These are phyloP conservation scores for Caenorhabditis sp. DNA, from an alignment of 2,888 invertebrate species.

Conservation along the genomic window DNA sequence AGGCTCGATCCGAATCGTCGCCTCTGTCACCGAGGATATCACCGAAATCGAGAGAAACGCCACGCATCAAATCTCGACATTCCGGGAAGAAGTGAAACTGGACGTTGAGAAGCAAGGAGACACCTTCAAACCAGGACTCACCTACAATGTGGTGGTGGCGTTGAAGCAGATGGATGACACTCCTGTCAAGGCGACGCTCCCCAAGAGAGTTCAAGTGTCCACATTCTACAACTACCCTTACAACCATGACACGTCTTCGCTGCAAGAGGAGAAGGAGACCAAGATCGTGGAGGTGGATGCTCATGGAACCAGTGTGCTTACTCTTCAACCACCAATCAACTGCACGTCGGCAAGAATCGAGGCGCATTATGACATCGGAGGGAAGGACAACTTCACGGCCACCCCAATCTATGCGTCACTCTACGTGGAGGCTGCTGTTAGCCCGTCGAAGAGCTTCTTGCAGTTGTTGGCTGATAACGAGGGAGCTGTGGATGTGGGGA, in stretches of 20 bases:
- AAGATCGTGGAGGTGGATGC: slow-evolving; percentile 81
- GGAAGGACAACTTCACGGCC: slow-evolving; percentile 81
- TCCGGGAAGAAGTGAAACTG: slow-evolving; percentile 89
- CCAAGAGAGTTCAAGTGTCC: slow-evolving; percentile 80
- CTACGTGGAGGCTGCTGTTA: slow-evolving; percentile 81
- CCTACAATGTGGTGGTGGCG: slow-evolving; percentile 88
- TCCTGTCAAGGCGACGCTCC: slow-evolving; percentile 79
- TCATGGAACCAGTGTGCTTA: slow-evolving; percentile 81
- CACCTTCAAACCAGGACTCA: slow-evolving; percentile 92
- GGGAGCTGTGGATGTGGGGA: slow-evolving; percentile 79
- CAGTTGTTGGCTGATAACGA: slow-evolving; percentile 81
- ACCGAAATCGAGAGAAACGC: slow-evolving; percentile 86
- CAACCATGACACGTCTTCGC: slow-evolving; percentile 71
- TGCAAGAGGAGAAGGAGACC: slow-evolving; percentile 80
- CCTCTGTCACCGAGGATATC: slow-evolving; percentile 92
- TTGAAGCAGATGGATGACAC: slow-evolving; percentile 82
- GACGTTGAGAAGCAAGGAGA: slow-evolving; percentile 90
- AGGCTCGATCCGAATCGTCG: slow-evolving; percentile 88
- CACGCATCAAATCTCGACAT: slow-evolving; percentile 87
- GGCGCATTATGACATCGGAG: slow-evolving; percentile 78
- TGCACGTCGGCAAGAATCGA: slow-evolving; percentile 80
- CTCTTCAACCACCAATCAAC: slow-evolving; percentile 80
- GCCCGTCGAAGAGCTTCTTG: slow-evolving; percentile 81
- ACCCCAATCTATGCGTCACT: slow-evolving; percentile 77
- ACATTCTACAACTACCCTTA: slow-evolving; percentile 82